Percentiles rank a stretch among this genome's conserved stretches.
Evolutionary conservation across 1,140 invertebrate genomes (phyloP).

Genomic region (Drosophila prosaltans): DNA sequence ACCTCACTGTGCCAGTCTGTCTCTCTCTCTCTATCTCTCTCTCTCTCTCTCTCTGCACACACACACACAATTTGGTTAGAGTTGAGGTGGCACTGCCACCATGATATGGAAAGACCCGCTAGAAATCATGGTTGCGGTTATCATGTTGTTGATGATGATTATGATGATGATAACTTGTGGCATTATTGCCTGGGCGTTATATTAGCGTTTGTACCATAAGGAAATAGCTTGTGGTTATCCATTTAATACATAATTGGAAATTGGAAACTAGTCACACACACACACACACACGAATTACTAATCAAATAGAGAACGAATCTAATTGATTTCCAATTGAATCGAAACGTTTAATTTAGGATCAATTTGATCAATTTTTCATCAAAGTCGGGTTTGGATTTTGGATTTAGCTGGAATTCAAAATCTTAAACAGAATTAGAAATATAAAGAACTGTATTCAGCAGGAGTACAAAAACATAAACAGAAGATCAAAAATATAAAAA

Average conservation of each 20-base stretch:
- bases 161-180: conserved; percentile 16
- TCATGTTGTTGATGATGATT: conserved; percentile 9
- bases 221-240: conserved; percentile 19
- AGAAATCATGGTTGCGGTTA: conserved; percentile 22
- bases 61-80: conserved; percentile 1
- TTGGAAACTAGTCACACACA: not conserved
- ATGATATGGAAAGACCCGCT: conserved; percentile 5
- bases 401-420: too few species aligned
- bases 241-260: conserved; percentile 20
- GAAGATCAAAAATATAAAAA: too few species aligned
- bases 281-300: conserved; percentile 12
- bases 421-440: too few species aligned
- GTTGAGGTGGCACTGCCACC: not conserved
- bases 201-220: conserved; percentile 5
- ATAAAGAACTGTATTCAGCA: too few species aligned
- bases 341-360: not conserved
- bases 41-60: too few species aligned
- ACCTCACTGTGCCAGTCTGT: not conserved
- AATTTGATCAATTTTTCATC: too few species aligned
- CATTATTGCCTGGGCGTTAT: conserved; percentile 1
- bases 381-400: too few species aligned
- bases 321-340: not conserved
- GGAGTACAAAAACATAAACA: too few species aligned
- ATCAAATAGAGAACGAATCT: not conserved
- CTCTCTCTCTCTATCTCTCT: not conserved